Evolutionary conservation across 2,113 vertebrate genomes (phyloP).

Genomic region (Oenanthe melanoleuca): DNA sequence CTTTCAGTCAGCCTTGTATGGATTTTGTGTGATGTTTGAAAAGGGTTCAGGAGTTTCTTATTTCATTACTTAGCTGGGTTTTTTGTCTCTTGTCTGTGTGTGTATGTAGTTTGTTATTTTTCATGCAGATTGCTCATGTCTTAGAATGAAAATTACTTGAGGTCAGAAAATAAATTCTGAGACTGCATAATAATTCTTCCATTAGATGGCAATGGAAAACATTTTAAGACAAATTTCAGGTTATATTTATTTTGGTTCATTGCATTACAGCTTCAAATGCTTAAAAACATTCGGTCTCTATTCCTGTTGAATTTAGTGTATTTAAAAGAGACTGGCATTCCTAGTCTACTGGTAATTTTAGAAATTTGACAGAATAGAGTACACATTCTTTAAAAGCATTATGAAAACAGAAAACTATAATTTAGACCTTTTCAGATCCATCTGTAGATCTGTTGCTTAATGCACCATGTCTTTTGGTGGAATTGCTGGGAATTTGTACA

Average conservation of each 20-base stretch:
- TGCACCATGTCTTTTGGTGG: background rate
- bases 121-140: background rate
- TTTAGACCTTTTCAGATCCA: background rate
- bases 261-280: background rate
- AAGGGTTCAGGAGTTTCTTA: fast-evolving
- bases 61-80: background rate
- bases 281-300: background rate
- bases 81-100: background rate
- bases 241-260: background rate
- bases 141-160: background rate
- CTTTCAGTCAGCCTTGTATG: background rate
- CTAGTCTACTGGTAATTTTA: background rate
- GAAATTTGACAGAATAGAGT: background rate
- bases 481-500: background rate
- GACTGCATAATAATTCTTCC: background rate
- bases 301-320: background rate
- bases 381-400: background rate
- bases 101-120: fast-evolving
- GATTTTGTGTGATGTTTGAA: fast-evolving
- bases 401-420: background rate
- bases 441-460: background rate
- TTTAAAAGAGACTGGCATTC: background rate
- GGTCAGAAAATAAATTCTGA: background rate
- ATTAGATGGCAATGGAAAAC: background rate
- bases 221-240: background rate